A percentile compares a stretch with the other conserved stretches of the same genome.
These are phyloP conservation scores for Ornithorhynchus anatinus DNA, from an alignment of 2,113 vertebrate species.

Conservation along the genomic window DNA sequence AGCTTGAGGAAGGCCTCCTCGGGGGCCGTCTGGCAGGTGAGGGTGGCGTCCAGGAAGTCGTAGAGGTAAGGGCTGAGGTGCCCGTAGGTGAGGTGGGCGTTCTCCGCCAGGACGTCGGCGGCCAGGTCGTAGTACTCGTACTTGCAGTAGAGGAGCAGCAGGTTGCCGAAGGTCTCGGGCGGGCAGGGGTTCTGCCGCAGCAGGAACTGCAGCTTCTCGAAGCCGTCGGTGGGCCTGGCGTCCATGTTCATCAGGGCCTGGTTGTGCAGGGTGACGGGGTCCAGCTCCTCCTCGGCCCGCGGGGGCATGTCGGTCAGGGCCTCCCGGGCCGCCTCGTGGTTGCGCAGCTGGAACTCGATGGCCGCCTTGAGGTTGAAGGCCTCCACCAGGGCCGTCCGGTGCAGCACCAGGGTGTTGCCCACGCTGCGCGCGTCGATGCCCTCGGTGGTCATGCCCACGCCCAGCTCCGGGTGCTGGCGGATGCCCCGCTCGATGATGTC, in stretches of 20 bases:
- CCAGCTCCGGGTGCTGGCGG: constrained; percentile 90
- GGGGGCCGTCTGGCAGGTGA: constrained; percentile 92
- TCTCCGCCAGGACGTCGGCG: constrained; percentile 95
- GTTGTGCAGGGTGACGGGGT: constrained; percentile 94
- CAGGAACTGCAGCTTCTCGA: constrained; percentile 93
- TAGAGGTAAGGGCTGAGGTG: constrained; percentile 91
- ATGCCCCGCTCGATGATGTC: constrained; percentile 91
- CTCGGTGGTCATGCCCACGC: constrained; percentile 89
- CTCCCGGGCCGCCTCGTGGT: constrained; percentile 83
- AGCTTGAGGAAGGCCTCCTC: constrained; percentile 94
- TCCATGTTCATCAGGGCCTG: constrained; percentile 96
- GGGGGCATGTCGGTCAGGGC: constrained; percentile 94
- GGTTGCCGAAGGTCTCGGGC: constrained; percentile 92
- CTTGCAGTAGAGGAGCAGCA: constrained; percentile 90
- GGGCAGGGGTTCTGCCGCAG: constrained; percentile 92
- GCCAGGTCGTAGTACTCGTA: constrained; percentile 92
- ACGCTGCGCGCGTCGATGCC: constrained; percentile 92
- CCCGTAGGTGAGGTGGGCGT: constrained; percentile 92
- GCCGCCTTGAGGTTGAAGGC: constrained; percentile 96
- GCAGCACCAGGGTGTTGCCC: constrained; percentile 91
- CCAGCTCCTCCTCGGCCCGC: constrained; percentile 89
- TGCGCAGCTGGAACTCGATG: constrained; percentile 90
- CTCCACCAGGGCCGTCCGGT: constrained; percentile 91
- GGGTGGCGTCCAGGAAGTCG: constrained; percentile 90
- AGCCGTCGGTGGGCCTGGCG: constrained; percentile 86